Evolutionary conservation across 2,113 vertebrate genomes (phyloP).

Genomic region (human (Homo sapiens)): DNA sequence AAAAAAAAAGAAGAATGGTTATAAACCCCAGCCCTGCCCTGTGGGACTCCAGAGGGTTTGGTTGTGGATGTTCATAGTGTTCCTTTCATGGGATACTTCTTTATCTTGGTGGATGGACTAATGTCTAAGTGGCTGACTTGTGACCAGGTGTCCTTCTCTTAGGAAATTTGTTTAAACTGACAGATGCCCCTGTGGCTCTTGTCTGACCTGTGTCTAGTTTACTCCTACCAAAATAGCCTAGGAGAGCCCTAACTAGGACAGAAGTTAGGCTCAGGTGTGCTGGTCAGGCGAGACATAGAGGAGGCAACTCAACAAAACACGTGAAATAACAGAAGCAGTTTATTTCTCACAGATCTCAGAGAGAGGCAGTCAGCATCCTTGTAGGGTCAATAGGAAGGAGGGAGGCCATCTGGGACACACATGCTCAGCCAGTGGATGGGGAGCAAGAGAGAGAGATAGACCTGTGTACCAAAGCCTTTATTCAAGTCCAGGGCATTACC

Average conservation of each 20-base stretch:
- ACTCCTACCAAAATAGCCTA: too few relatives aligned
- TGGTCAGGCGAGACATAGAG: not conserved
- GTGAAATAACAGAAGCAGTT: not conserved
- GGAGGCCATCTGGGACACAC: not conserved
- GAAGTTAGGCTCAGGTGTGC: not conserved
- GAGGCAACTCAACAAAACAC: not conserved
- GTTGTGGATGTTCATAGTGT: accelerated
- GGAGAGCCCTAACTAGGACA: not conserved
- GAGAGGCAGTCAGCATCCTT: not conserved
- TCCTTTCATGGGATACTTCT: not conserved
- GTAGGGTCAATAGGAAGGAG: not conserved
- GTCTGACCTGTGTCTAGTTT: not conserved
- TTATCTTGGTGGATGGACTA: not conserved
- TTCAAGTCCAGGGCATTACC: not conserved
- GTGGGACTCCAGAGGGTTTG: not conserved
- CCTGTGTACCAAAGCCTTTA: not conserved
- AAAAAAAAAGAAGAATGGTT: not conserved
- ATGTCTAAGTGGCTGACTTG: not conserved
- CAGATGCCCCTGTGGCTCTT: not conserved
- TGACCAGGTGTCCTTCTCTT: not conserved
- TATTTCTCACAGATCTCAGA: not conserved
- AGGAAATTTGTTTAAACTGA: not conserved
- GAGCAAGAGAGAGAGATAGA: not conserved
- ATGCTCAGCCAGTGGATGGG: not conserved
- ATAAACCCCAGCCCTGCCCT: not conserved